phyloP scores from a whole-genome alignment of 2,113 vertebrate species.

The Rhynchomys soricoides region DNA sequence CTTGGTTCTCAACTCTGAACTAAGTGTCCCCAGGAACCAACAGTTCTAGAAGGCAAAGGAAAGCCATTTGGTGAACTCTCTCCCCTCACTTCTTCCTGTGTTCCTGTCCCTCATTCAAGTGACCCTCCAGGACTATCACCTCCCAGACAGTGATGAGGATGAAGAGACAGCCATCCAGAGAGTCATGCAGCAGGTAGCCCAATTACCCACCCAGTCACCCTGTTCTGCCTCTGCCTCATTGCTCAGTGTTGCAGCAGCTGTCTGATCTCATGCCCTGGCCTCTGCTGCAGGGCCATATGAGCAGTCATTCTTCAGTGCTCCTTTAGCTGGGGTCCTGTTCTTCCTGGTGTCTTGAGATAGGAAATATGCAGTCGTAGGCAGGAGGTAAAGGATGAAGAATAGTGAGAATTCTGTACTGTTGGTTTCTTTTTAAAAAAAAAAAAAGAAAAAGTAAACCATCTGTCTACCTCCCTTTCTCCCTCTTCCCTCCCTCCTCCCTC shows the following conservation, averaged over 20 bases:
- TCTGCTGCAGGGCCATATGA: neutral
- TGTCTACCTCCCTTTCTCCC: no score
- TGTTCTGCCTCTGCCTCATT: neutral
- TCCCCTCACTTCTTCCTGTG: neutral
- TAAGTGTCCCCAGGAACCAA: neutral
- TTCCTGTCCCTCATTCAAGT: slow-evolving; percentile 84
- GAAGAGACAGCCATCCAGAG: slow-evolving; percentile 91
- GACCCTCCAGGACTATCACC: slow-evolving; percentile 87
- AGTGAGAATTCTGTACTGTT: no score
- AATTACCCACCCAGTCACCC: neutral
- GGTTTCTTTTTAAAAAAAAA: no score
- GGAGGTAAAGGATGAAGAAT: neutral
- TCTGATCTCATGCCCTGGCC: neutral
- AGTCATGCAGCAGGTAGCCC: slow-evolving; percentile 92
- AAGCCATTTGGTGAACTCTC: neutral
- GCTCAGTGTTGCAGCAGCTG: neutral
- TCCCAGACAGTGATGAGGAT: slow-evolving; percentile 94
- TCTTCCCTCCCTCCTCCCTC: no score
- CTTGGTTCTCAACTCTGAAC: slow-evolving; percentile 35
- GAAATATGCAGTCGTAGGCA: neutral
- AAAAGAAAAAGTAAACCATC: no score
- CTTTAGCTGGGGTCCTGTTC: neutral
- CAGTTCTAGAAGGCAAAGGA: neutral
- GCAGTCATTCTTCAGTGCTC: neutral
- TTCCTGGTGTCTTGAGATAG: neutral